Percentiles rank a stretch among this genome's conserved stretches.
These are phyloP conservation scores for Tachystola acroxantha DNA, from an alignment of 2,888 invertebrate species.

Conservation along the genomic window DNA sequence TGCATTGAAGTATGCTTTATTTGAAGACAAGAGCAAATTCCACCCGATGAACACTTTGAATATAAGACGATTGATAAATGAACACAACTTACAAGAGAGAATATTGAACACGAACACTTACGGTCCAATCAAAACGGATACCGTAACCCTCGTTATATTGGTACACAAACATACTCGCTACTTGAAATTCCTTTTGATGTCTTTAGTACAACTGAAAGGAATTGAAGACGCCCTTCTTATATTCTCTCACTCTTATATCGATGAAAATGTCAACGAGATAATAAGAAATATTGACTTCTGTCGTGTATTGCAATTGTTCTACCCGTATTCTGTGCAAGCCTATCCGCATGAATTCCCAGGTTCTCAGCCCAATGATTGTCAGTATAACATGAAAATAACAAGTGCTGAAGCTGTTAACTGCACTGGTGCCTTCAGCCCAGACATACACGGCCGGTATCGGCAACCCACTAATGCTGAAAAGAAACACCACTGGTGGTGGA, in stretches of 20 bases:
- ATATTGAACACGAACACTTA: slow-evolving; percentile 33
- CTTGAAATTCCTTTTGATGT: slow-evolving; percentile 37
- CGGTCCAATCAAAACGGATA: slow-evolving; percentile 28
- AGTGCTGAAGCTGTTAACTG: slow-evolving; percentile 29
- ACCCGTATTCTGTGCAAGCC: slow-evolving; percentile 44
- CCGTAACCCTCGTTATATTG: slow-evolving; percentile 38
- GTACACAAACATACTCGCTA: slow-evolving; percentile 28
- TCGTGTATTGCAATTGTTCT: slow-evolving; percentile 47
- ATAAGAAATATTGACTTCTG: slow-evolving; percentile 43
- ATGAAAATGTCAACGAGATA: slow-evolving; percentile 31
- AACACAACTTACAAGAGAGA: slow-evolving; percentile 22
- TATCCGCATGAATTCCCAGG: slow-evolving; percentile 39
- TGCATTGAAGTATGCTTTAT: slow-evolving; percentile 24
- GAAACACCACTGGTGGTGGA: slow-evolving; percentile 61
- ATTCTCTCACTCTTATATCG: slow-evolving; percentile 44
- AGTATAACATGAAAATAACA: slow-evolving; percentile 21
- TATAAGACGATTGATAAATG: slow-evolving; percentile 13
- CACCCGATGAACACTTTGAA: slow-evolving; percentile 7
- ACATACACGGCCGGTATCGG: slow-evolving; percentile 37
- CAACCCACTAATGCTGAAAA: slow-evolving; percentile 29
- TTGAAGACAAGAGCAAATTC: slow-evolving; percentile 6
- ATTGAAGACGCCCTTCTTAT: slow-evolving; percentile 42
- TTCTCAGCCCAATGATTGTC: slow-evolving; percentile 29
- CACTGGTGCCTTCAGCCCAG: slow-evolving; percentile 31
- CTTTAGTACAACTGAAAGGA: slow-evolving; percentile 35